Evolutionary conservation across 2,113 vertebrate species (phyloP).

Genomic region (Corythornis madagascariensis): DNA sequence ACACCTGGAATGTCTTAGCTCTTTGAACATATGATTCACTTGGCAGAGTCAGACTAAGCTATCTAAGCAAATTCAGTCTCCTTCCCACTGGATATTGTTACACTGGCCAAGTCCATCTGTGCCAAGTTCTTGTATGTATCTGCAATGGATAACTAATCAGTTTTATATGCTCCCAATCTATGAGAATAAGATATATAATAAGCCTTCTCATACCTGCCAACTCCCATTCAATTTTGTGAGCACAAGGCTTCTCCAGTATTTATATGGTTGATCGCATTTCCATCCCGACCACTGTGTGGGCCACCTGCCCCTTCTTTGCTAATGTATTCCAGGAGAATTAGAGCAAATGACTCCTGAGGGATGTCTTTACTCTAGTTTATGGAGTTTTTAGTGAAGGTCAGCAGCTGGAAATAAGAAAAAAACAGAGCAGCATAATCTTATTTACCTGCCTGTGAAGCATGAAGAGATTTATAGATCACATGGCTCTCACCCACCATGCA

Average conservation of each 20-base stretch:
- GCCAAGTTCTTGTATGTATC: background rate
- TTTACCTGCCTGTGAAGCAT: background rate
- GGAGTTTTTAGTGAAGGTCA: background rate
- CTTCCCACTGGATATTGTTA: background rate
- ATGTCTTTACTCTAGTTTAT: background rate
- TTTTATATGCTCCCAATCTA: background rate
- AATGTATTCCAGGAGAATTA: background rate
- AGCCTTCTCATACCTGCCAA: background rate
- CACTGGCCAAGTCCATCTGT: background rate
- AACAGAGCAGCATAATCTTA: background rate
- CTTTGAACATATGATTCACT: background rate
- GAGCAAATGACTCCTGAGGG: background rate
- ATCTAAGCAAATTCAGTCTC: background rate
- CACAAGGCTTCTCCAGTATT: background rate
- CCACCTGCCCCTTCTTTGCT: background rate
- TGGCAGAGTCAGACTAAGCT: background rate
- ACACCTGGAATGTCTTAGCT: background rate
- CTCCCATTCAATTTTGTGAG: background rate
- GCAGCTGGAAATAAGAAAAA: background rate
- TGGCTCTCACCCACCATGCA: background rate
- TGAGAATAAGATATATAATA: background rate
- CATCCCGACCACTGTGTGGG: background rate
- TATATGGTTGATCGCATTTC: background rate
- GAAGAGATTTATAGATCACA: background rate
- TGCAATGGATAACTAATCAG: background rate